Percentiles rank a stretch among this genome's conserved stretches.
Conservation (phyloP, 2,888 invertebrate genomes). For the Boloria selene region DNA sequence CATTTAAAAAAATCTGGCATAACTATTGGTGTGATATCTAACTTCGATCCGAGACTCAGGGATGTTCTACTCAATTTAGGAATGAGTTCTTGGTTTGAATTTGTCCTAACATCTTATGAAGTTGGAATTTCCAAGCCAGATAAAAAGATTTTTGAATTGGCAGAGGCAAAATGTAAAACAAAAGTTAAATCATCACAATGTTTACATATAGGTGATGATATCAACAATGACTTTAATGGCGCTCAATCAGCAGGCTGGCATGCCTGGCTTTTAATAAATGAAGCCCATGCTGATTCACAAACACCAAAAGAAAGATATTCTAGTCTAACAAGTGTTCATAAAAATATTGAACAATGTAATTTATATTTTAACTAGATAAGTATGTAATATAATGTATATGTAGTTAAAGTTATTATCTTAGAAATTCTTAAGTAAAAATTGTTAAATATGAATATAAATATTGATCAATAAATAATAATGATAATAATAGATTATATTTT, state of each 20-base stretch:
- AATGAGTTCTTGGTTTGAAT: conserved; percentile 88
- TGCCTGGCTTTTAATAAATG: conserved; percentile 68
- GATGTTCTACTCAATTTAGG: conserved; percentile 85
- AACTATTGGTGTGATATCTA: conserved; percentile 90
- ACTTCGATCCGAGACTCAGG: conserved; percentile 92
- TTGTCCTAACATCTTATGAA: conserved; percentile 90
- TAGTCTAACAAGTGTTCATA: conserved; percentile 54
- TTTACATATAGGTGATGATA: conserved; percentile 92
- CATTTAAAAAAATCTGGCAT: conserved; percentile 76
- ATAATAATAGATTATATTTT: too few relatives aligned
- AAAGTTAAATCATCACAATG: conserved; percentile 83
- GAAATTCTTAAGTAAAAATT: too few relatives aligned
- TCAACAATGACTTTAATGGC: conserved; percentile 89
- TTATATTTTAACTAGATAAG: conserved; percentile 9
- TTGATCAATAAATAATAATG: too few relatives aligned
- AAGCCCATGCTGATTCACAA: conserved; percentile 43
- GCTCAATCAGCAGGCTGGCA: conserved; percentile 90
- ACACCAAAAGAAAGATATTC: conserved; percentile 55
- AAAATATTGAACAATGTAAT: conserved; percentile 40
- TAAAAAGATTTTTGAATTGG: conserved; percentile 86
- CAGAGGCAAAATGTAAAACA: conserved; percentile 72
- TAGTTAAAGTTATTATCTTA: too few relatives aligned
- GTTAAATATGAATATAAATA: too few relatives aligned
- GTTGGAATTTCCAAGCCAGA: conserved; percentile 89
- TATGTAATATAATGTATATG: too few relatives aligned